Evolutionary conservation across 2,888 invertebrate species (phyloP).

Genomic region (Clepsis dumicolana): DNA sequence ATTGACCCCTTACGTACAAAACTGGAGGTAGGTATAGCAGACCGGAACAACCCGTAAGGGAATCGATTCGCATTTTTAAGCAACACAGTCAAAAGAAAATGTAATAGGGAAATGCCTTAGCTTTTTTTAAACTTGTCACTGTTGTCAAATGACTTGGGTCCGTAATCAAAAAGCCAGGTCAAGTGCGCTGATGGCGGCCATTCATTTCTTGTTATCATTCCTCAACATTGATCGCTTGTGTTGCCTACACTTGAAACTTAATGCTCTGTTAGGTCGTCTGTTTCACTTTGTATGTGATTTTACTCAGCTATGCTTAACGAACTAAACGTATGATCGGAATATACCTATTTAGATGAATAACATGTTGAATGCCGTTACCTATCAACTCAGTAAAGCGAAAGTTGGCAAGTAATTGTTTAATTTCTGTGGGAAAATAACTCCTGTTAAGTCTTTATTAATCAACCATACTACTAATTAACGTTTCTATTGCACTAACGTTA

Average conservation of each 20-base stretch:
- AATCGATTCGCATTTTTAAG: background rate
- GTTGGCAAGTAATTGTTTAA: no score
- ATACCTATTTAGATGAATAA: no score
- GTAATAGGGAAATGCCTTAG: no score
- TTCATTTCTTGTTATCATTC: background rate
- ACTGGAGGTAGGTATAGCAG: no score
- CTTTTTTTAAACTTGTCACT: background rate
- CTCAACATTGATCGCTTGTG: slow-evolving; percentile 3
- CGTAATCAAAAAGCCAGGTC: background rate
- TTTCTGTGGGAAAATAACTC: no score
- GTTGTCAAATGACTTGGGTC: background rate
- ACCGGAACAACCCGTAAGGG: background rate
- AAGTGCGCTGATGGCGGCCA: background rate
- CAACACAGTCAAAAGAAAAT: no score
- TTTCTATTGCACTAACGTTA: no score
- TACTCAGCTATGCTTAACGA: background rate
- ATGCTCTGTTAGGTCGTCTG: background rate
- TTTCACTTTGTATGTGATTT: background rate
- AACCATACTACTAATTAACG: no score
- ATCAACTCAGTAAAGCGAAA: no score
- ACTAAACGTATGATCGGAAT: no score
- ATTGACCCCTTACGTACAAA: background rate
- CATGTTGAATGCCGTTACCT: no score
- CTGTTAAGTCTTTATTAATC: no score
- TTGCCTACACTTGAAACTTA: background rate